Evolutionary conservation across 2,113 vertebrate genomes (phyloP).

Genomic region (human): DNA sequence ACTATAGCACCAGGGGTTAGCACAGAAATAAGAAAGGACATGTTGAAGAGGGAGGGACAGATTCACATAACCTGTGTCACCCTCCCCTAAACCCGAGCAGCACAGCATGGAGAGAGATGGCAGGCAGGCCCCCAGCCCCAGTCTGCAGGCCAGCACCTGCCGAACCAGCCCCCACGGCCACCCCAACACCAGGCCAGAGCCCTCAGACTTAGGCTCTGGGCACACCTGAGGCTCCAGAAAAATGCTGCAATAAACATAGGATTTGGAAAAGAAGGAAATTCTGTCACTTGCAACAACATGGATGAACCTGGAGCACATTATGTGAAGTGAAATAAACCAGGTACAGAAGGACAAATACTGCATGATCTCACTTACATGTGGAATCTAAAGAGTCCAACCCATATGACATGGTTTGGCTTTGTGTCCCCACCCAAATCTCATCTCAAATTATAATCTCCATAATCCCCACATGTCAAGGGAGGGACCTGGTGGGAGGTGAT

Average conservation of each 20-base stretch:
- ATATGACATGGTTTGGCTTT: too few relatives aligned
- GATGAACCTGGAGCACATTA: neutral
- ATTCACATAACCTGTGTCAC: neutral
- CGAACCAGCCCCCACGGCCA: fast-evolving
- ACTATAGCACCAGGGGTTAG: neutral
- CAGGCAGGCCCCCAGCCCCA: neutral
- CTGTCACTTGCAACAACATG: neutral
- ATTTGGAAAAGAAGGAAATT: neutral
- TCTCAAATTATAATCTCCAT: too few relatives aligned
- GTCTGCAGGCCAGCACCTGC: neutral
- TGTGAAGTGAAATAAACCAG: neutral
- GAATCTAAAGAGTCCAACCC: neutral
- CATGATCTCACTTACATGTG: neutral
- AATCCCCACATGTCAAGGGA: too few relatives aligned
- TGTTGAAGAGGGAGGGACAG: neutral
- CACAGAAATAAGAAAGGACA: neutral
- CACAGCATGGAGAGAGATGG: neutral
- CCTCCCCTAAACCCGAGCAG: neutral
- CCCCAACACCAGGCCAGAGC: neutral
- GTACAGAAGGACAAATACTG: neutral
- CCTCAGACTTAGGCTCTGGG: neutral
- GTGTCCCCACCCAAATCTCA: too few relatives aligned
- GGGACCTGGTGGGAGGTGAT: too few relatives aligned
- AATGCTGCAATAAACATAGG: neutral
- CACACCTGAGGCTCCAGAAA: neutral